Base-by-base conservation (phyloP, 1,140 invertebrate species). In the Zaprionus nigranus region DNA sequence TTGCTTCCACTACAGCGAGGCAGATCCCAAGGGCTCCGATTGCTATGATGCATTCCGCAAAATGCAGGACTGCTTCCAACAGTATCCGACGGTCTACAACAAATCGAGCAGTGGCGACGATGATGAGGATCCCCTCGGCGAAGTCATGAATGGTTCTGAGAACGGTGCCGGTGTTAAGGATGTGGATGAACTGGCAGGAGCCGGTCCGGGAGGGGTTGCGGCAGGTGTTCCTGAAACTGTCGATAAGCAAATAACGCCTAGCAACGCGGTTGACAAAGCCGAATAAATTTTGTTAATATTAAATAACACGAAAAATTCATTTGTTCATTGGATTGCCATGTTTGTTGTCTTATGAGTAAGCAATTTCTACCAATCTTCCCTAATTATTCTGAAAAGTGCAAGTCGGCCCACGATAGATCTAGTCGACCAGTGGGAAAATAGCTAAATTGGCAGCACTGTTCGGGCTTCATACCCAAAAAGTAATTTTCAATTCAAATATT, bases 21-120 rank as follows among this genome's bases (percentile, higher is more conserved):
- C 94, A 6, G 96, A 97, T 5, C 96, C 96, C 0, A 98, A 97
- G 92, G 98, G 97, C 20, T 96, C 96, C 30, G 97, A 99, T 79
- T 99, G 98, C 93, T 96, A 96, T 83, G 96, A 98, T 69, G 95
- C 96, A 63, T 99, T 99, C 93, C 96, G 96, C 90, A 95, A 94
- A 38, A 99, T 99, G 98, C 97, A 98, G 84, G 94, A 95, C n/a
- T 99, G 98, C 92, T 98, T 99, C 96, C 92, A 95, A 3, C 93
- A 96, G 65, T 99, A 97, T 94, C 98, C 98, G 1, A 95, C 96
- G 9, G 93, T 99, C 13, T 99, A 99, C 93, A 96, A 95, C 67
- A 96, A 95, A 77, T 94, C 95, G 26, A 93, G 93, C 38, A 94
- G 95, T 40, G 94, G 95, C 51, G 95, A 95, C 61, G 93, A 94